Evolutionary conservation across 2,888 invertebrate genomes (phyloP), one percentile per base, ranked within the genome.

Genomic region (Oasisia sp.): DNA sequence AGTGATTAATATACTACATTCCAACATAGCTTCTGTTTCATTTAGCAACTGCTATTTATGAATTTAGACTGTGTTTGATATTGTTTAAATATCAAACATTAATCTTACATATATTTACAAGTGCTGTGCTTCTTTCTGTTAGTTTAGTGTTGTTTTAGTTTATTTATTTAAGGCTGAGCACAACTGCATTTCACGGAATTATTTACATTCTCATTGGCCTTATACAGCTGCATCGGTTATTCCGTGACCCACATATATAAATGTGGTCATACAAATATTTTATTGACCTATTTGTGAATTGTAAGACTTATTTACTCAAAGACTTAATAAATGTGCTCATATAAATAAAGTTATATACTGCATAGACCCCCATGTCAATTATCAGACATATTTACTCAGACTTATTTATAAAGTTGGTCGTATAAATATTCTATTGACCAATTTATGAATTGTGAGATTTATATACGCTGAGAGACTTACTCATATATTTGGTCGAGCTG

Each of bases 1-100:
- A 74, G 27, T 4, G 74, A 27, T 27, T 74, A n/a, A 74, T 74
- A 74, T 27, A 74, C 74, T 74, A n/a, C 74, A 74, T 74, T 74
- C 74, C 74, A 74, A 74, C 50, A 50, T 50, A 9, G 9, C 74
- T 74, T 74, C 74, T 74, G 74, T 19, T 27, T 74, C 27, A 74
- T 74, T 74, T 74, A 74, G n/a, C 27, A 74, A 74, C 27, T 74
- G 74, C 74, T 74, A n/a, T 74, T 74, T 74, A 74, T 74, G 74
- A 7, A 7, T 27, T n/a, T 74, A 7, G 74, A 27, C 19, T 74
- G 74, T 27, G 74, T 74, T 74, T 74, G 74, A 74, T 74, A 0
- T 74, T 5, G n/a, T 74, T 74, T 27, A 27, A 74, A 74, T 74
- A 19, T 74, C 74, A 74, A 19, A 74, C 74, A 5, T 74, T 74